phyloP scores from a whole-genome alignment of 2,113 vertebrate species.

The Forbesichthys papilliferus region DNA sequence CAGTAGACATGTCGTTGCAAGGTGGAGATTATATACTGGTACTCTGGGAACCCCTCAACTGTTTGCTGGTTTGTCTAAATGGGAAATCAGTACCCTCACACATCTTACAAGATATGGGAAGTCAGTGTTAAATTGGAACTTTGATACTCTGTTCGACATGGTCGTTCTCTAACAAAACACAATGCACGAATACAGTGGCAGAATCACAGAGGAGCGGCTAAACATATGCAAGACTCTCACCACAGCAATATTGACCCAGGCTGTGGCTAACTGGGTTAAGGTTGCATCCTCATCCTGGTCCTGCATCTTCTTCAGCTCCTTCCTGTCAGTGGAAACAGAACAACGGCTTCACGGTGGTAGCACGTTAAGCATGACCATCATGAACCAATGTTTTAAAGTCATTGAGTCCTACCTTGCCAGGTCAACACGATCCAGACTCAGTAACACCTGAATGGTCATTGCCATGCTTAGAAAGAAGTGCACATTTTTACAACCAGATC shows the following conservation, averaged over 20 bases:
- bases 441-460: conserved; percentile 89
- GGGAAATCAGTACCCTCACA: background rate
- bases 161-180: too few species aligned
- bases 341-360: background rate
- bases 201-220: background rate
- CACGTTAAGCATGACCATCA: background rate
- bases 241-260: conserved; percentile 90
- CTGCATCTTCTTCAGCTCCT: conserved; percentile 97
- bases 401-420: conserved; percentile 83
- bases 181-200: background rate
- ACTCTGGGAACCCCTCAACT: background rate
- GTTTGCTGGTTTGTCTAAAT: background rate
- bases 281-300: conserved; percentile 95
- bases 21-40: background rate
- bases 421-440: conserved; percentile 92
- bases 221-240: conserved; percentile 68
- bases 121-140: too few species aligned
- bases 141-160: too few species aligned
- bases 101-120: background rate
- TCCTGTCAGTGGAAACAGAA: conserved; percentile 72
- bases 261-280: conserved; percentile 91
- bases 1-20: conserved; percentile 15
- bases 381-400: background rate
- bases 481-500: background rate
- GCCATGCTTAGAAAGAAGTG: conserved; percentile 78